A percentile compares a stretch with the other conserved stretches of the same genome.
These are phyloP conservation scores for Leptinotarsa rubiginosa DNA, from an alignment of 2,888 invertebrate genomes.

Conservation along the genomic window DNA sequence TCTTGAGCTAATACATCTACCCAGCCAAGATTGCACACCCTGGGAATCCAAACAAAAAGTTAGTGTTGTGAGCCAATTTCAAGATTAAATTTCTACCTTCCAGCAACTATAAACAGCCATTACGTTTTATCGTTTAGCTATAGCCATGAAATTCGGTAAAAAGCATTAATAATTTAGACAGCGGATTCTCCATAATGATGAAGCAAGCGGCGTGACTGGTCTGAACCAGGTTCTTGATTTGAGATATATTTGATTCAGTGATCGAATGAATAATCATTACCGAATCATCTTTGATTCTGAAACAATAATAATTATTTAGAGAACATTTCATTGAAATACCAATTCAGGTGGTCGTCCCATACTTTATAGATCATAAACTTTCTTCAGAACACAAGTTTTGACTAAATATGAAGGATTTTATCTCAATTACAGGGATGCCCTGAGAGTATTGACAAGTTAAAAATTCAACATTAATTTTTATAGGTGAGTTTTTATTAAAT, in stretches of 20 bases:
- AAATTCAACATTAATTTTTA: no score
- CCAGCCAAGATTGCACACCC: constrained; percentile 22
- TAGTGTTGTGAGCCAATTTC: constrained; percentile 42
- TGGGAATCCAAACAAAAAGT: constrained; percentile 30
- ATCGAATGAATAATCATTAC: not conserved
- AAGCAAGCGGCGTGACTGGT: constrained; percentile 21
- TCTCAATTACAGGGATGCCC: no score
- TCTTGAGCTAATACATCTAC: constrained; percentile 18
- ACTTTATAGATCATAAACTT: no score
- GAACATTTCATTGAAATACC: no score
- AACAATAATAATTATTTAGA: no score
- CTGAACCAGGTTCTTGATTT: not conserved
- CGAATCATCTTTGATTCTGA: no score
- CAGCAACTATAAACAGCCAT: constrained; percentile 29
- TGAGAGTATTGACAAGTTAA: no score
- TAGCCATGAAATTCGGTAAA: constrained; percentile 25
- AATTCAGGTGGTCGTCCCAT: no score
- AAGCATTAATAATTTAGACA: constrained; percentile 29
- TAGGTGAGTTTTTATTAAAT: no score
- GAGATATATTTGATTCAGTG: not conserved
- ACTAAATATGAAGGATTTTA: no score
- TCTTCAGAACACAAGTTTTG: no score
- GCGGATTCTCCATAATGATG: constrained; percentile 26
- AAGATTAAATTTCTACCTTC: constrained; percentile 41
- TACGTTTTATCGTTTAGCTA: constrained; percentile 33